Base-by-base conservation (phyloP, 1,140 invertebrate genomes). In the Pachyrhynchus sulphureomaculatus region DNA sequence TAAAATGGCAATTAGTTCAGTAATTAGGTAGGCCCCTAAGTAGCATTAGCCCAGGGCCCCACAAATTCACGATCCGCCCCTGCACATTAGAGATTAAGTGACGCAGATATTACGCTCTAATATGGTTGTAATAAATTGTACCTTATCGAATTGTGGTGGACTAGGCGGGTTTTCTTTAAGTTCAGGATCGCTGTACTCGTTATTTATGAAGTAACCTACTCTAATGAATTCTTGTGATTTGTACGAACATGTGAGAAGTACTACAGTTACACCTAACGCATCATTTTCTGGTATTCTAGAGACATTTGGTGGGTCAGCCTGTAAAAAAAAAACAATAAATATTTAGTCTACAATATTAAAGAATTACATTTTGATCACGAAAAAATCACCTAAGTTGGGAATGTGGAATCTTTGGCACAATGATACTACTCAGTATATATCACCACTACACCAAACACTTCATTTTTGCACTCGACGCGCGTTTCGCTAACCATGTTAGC, bases 151-250 rank as follows among this genome's bases (percentile, higher is more conserved):
- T 49, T 91, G 85, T 10, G 96, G 95, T 37, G 88, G 87, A 1
- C 90, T 80, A 26, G 97, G 97, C 20, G 95, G 95, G 78, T 96
- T 98, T 78, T 99, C 96, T 62, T 88, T 85, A 62, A 99, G 77
- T 77, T 99, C 96, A 3, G 88, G 87, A 74, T 99, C 95, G 18
- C 82, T 87, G 75, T 99, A 99, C 73, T 98, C 96, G 75, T 99
- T 98, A 72, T 98, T 98, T 39, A 99, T 97, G 76, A 98, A 99
- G 78, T 99, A 99, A 9, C 97, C 96, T 15, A 99, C 94, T 62
- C 96, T 79, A 1, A 99, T 95, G 76, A 99, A 99, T 79, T 98
- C 96, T 70, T 96, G 93, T 6, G 84, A 80, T 70, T 86, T 81
- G 71, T 99, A 99, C 0, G 92, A 95, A 78, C 96, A 98, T 1